Evolutionary conservation across 1,140 invertebrate genomes (phyloP).

Genomic region (Agrilus planipennis): DNA sequence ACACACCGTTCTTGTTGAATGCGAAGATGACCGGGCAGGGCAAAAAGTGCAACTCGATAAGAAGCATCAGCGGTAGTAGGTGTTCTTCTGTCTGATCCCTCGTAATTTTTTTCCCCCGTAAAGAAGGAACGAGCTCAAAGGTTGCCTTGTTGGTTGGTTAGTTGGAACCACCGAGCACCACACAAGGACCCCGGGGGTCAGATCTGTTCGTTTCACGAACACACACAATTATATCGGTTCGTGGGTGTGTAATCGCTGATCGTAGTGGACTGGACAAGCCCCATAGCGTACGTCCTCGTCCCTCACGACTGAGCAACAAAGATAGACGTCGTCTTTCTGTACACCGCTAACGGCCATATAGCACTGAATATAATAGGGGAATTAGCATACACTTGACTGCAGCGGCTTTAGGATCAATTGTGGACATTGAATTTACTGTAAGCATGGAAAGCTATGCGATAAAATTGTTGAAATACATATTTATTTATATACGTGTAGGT

Average conservation of each 20-base stretch:
- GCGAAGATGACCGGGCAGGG: no score
- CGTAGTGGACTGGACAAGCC: conserved; percentile 13
- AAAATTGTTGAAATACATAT: no score
- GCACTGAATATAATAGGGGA: conserved; percentile 34
- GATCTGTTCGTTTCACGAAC: conserved; percentile 27
- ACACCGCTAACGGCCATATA: conserved; percentile 23
- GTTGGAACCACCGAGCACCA: no score
- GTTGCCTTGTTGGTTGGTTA: conserved; percentile 19
- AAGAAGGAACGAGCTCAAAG: conserved; percentile 2
- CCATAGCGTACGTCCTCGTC: conserved; percentile 11
- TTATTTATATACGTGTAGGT: no score
- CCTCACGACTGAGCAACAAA: not conserved
- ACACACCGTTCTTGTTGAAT: no score
- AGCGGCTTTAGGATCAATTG: no score
- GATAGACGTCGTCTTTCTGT: conserved; percentile 1
- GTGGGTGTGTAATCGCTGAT: conserved; percentile 29
- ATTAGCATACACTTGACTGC: conserved; percentile 31
- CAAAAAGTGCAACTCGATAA: no score
- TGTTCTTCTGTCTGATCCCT: no score
- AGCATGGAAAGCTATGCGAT: no score
- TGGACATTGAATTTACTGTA: no score
- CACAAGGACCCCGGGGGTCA: conserved; percentile 23
- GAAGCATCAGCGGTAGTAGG: no score
- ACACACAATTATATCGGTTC: conserved; percentile 24
- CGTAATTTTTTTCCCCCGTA: conserved; percentile 6